phyloP scores from a whole-genome alignment of 2,797 vertebrate genomes.

The Malacoraja senta region DNA sequence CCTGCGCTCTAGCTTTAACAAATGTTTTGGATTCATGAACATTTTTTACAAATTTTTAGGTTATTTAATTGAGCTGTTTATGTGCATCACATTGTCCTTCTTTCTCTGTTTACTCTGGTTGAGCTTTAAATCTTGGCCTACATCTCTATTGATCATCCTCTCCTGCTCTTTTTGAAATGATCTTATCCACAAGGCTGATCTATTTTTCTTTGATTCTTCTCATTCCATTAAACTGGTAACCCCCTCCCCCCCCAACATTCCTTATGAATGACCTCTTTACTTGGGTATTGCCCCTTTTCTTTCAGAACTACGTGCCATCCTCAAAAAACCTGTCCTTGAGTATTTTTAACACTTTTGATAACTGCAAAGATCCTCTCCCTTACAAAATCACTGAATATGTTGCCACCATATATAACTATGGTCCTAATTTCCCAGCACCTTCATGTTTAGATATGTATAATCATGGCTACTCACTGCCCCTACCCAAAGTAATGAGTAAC shows the following conservation, averaged over 20 bases:
- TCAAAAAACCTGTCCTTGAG: not conserved
- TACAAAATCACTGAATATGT: not conserved
- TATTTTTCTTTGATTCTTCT: not conserved
- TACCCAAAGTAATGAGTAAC: not conserved
- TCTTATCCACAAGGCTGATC: not conserved
- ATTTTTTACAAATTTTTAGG: not conserved
- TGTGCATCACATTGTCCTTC: not conserved
- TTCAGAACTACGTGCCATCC: not conserved
- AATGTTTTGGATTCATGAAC: too few relatives aligned
- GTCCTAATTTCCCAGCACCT: too few relatives aligned
- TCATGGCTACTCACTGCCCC: too few relatives aligned
- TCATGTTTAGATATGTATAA: too few relatives aligned
- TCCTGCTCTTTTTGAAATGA: not conserved
- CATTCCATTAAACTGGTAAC: not conserved
- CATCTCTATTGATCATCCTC: not conserved
- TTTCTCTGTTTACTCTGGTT: not conserved
- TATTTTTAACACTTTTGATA: not conserved
- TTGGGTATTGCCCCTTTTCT: not conserved
- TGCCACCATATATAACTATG: too few relatives aligned
- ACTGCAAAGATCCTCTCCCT: too few relatives aligned
- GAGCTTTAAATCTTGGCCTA: not conserved
- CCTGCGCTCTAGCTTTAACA: not conserved
- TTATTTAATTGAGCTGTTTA: not conserved
- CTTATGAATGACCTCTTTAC: not conserved
- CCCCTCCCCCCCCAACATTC: not conserved